Evolutionary conservation across 37 sponge, comb jelly and placozoan species (phyloP), one percentile per base, ranked within the genome.

Genomic region (Axinella damicornis): DNA sequence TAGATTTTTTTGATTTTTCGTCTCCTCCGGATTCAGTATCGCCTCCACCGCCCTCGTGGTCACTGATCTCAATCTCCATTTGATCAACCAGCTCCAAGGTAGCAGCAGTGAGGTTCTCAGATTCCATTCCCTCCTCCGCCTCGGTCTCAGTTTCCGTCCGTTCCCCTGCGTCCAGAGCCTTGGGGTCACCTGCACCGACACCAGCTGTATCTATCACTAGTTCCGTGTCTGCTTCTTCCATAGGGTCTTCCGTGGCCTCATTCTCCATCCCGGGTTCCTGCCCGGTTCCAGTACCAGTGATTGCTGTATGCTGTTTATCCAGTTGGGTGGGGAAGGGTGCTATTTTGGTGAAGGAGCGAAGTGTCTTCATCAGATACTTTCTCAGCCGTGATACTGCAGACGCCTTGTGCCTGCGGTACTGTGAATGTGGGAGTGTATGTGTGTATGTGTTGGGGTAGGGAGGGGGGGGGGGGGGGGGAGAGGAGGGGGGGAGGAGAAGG

Each of bases 11-110:
- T 46, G 46, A 46, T 17, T 46, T 46, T 46, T 46, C 73, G 17
- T 46, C 24, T 24, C 79, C 54, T 31, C 39, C 24, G 30, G 31
- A 69, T 31, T 53, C 70, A 30, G 58, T 66, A 25, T 37, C 79
- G 20, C 67, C 32, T 15, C 66, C 30, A 39, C 54, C 54, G 24
- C 61, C 79, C 13, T 84, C 90, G 19, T 73, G 69, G 52, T 84
- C 90, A 79, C 90, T 90, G 35, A 90, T 79, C 81, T 90, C 85
- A 21, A 90, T 90, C 74, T 90, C 90, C 90, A 90, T 90, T 61
- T 90, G 90, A 34, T 84, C 90, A 32, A 90, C 85, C 20, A 90
- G 75, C 65, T 78, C 73, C 22, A 77, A 61, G 15, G 77, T 77
- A 12, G 71, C 83, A 11, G 73, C 27, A 11, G 77, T 33, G 5